Conservation (phyloP, 2,797 vertebrate species). For the Yasuhikotakia modesta region DNA sequence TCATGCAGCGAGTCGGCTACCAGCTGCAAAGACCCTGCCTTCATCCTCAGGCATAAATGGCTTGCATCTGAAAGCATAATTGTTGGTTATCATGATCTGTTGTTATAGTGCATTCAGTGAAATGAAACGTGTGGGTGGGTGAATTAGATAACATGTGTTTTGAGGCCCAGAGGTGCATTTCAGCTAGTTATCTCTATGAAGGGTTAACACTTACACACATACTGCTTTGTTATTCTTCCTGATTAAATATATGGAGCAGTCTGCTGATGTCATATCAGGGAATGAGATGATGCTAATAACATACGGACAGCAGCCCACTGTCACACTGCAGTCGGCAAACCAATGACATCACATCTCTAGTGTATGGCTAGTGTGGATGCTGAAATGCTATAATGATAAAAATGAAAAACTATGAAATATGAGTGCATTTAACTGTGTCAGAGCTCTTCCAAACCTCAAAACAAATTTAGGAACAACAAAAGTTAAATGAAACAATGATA, state of each 20-base stretch:
- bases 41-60: no score
- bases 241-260: background rate
- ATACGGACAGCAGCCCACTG: background rate
- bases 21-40: no score
- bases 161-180: background rate
- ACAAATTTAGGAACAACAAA: background rate
- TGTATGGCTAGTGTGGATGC: background rate
- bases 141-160: background rate
- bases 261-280: slow-evolving; percentile 18
- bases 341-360: slow-evolving; percentile 1
- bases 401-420: background rate
- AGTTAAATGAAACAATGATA: background rate
- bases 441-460: background rate
- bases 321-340: background rate
- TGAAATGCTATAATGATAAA: background rate
- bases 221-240: background rate
- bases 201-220: background rate
- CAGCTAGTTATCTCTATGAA: background rate
- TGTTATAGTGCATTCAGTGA: background rate
- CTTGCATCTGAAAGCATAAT: no score
- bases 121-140: background rate
- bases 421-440: background rate
- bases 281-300: slow-evolving; percentile 16
- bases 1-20: no score
- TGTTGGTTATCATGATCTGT: no score